Evolutionary conservation across 1,140 invertebrate genomes (phyloP), one percentile per base, ranked within the genome.

Genomic region (Drosophila kikkawai): DNA sequence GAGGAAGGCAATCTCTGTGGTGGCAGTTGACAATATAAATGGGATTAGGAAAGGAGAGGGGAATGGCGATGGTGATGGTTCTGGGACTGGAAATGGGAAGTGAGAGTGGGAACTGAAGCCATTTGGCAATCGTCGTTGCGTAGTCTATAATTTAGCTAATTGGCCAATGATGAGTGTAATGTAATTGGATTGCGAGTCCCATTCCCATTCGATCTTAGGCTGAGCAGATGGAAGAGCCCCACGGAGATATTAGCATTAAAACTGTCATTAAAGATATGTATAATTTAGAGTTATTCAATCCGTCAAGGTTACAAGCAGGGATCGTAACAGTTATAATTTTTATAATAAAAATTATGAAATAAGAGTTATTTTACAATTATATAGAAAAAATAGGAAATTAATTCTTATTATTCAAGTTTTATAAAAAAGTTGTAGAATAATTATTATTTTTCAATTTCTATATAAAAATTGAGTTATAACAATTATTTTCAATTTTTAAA

Each of bases 71-170:
- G 6, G 36, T 5, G 7, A 8, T 37, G 36, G 19, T 15, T 39
- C 36, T 47, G 41, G 36, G n/a, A 56, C 22, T 48, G 11, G 9
- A 34, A 37, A 17, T n/a, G 42, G 37, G n/a, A 50, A 19, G 6
- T 34, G 45, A 19, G 17, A 68, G 29, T 67, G 60, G 60, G 53
- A 36, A 45, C 65, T 57, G 45, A 47, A 48, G 59, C 67, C 78
- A 79, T 63, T 73, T 63, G 47, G 67, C 57, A 70, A 71, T 75
- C 67, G 67, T 61, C 58, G 53, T 70, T 42, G 37, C 47, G 17
- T 63, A 68, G 78, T 22, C 77, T 90, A 90, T 90, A 88, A 87
- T 87, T 87, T 87, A 68, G 39, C 77, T 84, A 87, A 87, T 87
- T 77, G 80, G 65, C 64, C 51, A 61, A 56, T 65, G 66, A 76